Base-by-base conservation (phyloP, 64 coral and sea anemone genomes). In the Dendronephthya gigantea region DNA sequence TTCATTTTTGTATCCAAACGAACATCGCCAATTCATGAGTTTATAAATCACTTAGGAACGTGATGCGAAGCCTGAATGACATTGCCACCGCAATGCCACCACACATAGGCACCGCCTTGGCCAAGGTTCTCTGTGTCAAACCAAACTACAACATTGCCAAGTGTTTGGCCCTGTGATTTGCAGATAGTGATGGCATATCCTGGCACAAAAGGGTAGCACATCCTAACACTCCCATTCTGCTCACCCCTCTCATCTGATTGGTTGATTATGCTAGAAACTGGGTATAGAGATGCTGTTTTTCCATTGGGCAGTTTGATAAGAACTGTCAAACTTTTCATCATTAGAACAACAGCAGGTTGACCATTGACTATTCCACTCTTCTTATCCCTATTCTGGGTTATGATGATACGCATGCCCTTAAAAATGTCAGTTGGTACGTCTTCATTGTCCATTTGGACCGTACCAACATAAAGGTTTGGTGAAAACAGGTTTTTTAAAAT, bases 181-280 rank as follows among this genome's bases (percentile, higher is more conserved):
- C n/a, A n/a, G n/a, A n/a, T n/a, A n/a, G n/a, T 86, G 0, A 40
- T 32, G 17, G 85, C 85, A 66, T 86, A 86, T 35, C 51, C 56
- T 34, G 85, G 55, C 11, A 38, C 56, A 86, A 86, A 86, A 36
- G 85, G 85, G 31, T 86, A 86, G 51, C 56, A 33, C 69, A 32
- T 68, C 47, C 0, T 51, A 35, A 25, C 30, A 11, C 8, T 1
- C 12, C 0, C 9, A 11, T 27, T 27, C 30, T 74, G 14, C 11
- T 0, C 30, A 12, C 30, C 30, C 11, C 12, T 27, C 0, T 34
- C 39, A 5, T 70, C 19, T 50, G 34, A 31, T 0, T 35, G 17
- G 49, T 65, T 32, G 17, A 25, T 25, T 11, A 7, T 0, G 50
- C n/a, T 74, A 13, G 23, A 74, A 1, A 86, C 84, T 7, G 30